Evolutionary conservation across 1,140 invertebrate species (phyloP).

Genomic region (Sitodiplosis mosellana): DNA sequence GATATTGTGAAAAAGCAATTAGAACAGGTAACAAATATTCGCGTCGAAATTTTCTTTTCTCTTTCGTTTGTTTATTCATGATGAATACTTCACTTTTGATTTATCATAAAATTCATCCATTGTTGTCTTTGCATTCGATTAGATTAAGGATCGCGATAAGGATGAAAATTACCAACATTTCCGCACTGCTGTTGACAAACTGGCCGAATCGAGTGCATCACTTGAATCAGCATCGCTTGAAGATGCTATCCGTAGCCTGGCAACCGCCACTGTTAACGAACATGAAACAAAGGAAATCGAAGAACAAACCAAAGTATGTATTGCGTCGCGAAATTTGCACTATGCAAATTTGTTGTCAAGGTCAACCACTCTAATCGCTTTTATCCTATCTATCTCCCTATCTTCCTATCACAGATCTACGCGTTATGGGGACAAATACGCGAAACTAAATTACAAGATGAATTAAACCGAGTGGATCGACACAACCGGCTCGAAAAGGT

Average conservation of each 20-base stretch:
- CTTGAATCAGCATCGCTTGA: not conserved
- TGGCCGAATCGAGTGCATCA: not conserved
- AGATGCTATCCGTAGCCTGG: not conserved
- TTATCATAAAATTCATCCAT: too few relatives aligned
- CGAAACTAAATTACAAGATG: conserved; percentile 33
- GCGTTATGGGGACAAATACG: conserved; percentile 35
- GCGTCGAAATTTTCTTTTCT: too few relatives aligned
- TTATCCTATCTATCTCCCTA: not conserved
- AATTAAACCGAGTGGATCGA: conserved; percentile 33
- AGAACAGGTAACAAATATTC: not conserved
- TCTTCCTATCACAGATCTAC: conserved; percentile 28
- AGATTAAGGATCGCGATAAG: not conserved
- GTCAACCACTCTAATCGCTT: conserved; percentile 1
- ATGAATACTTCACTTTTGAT: too few relatives aligned
- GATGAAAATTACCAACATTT: conserved; percentile 1
- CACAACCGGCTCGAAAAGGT: conserved; percentile 34
- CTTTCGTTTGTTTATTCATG: too few relatives aligned
- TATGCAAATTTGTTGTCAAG: not conserved
- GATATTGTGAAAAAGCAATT: conserved; percentile 17
- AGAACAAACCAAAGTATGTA: conserved; percentile 30
- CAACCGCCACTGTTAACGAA: not conserved
- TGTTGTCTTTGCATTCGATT: too few relatives aligned
- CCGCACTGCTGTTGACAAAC: not conserved
- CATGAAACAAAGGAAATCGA: conserved; percentile 28
- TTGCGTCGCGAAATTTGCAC: not conserved